These are phyloP conservation scores for Coremacera marginata DNA, from an alignment of 2,888 invertebrate species.

Conservation along the genomic window DNA sequence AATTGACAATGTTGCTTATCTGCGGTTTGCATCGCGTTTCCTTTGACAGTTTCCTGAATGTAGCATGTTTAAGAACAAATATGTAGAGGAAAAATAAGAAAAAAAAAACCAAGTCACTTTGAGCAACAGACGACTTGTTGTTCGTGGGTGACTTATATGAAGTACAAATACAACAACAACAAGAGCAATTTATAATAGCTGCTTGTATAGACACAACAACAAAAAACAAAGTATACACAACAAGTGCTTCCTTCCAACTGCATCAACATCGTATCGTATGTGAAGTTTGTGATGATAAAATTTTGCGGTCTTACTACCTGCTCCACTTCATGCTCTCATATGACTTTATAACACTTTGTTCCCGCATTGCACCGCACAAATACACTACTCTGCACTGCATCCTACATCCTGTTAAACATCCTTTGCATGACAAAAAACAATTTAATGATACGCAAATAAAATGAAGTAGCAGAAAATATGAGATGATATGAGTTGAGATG, in stretches of 20 bases:
- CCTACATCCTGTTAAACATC: constrained; percentile 1
- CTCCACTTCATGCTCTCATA: background rate
- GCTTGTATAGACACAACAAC: background rate
- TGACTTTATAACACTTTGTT: background rate
- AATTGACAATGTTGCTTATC: too few relatives aligned
- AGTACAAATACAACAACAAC: background rate
- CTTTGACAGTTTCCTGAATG: too few relatives aligned
- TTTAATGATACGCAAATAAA: constrained; percentile 28
- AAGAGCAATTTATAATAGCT: background rate
- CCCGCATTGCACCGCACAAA: background rate
- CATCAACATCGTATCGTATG: background rate
- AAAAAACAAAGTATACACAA: background rate
- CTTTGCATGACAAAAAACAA: background rate
- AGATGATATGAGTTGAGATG: background rate
- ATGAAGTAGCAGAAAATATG: constrained; percentile 6
- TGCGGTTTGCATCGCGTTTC: too few relatives aligned
- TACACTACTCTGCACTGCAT: background rate
- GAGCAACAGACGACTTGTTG: too few relatives aligned
- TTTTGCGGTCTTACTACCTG: constrained; percentile 1
- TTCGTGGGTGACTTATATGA: background rate
- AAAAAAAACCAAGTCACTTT: too few relatives aligned
- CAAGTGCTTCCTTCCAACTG: constrained; percentile 6
- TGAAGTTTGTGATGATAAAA: constrained; percentile 9
- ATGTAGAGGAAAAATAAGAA: too few relatives aligned
- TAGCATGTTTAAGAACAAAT: too few relatives aligned